A percentile compares a stretch with the other conserved stretches of the same genome.
Evolutionary conservation across 2,888 invertebrate species (phyloP).

Genomic region (Sarcophaga rosellei): DNA sequence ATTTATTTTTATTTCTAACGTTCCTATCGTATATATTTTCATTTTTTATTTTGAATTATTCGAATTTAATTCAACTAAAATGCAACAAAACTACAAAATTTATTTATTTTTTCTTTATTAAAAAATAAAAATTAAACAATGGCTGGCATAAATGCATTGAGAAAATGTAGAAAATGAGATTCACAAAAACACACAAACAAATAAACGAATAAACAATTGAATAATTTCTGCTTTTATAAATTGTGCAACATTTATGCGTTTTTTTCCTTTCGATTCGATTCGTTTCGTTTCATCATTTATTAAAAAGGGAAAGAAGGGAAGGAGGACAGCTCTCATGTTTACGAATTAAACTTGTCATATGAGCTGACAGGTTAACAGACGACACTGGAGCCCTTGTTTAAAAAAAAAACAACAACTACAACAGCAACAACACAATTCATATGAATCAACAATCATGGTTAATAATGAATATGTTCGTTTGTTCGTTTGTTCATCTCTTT

Average conservation of each 20-base stretch:
- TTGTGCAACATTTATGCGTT: conserved; percentile 44
- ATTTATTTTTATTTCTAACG: no score
- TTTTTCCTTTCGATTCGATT: conserved; percentile 5
- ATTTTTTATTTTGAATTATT: no score
- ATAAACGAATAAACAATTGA: conserved; percentile 5
- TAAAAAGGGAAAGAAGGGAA: no score
- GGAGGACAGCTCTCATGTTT: no score
- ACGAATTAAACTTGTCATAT: conserved; percentile 60
- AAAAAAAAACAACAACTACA: neutral
- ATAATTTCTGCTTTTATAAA: conserved; percentile 8
- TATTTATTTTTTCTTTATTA: neutral
- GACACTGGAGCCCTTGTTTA: conserved; percentile 62
- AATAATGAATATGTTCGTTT: neutral
- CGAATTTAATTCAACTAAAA: neutral
- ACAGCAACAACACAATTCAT: neutral
- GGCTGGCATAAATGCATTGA: neutral
- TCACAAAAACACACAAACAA: neutral
- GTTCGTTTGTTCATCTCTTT: neutral
- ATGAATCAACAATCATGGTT: conserved; percentile 40
- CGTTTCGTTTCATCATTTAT: conserved; percentile 28
- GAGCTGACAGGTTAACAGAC: conserved; percentile 65
- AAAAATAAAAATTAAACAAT: neutral
- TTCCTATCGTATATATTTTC: no score
- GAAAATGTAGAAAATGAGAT: neutral
- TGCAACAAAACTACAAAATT: neutral